Base-by-base conservation (phyloP, 2,888 invertebrate genomes). In the Thymelicus sylvestris region DNA sequence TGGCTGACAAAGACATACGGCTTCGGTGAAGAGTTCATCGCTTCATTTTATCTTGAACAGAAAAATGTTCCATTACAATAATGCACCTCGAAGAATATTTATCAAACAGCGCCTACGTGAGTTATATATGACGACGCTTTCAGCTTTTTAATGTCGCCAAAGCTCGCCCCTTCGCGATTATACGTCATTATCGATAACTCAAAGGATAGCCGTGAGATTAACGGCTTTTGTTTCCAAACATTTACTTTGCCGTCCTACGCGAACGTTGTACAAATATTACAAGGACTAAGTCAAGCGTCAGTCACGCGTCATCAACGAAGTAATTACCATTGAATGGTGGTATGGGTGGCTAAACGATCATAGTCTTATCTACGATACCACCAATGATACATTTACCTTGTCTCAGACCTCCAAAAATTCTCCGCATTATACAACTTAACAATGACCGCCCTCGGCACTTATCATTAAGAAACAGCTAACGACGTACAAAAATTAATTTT, bases 331-430 rank as follows among this genome's bases (percentile, higher is more conserved):
- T 84, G 81, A 85, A 86, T 85, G 76, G 79, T 77, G 63, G 73
- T 74, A 73, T 74, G 73, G 72, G 77, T 76, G 76, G 75, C 69
- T 75, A 78, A 77, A 78, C 76, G 75, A 78, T 80, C 76, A 76
- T 73, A 7, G 39, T 55, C 66, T 64, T 65, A 61, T 71, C 72
- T 65, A 78, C 77, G 77, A 69, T 78, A 76, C 79, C 80, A 75
- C 82, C 85, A 87, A 85, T 86, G 84, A 82, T 88, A 86, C 85
- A 86, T 80, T 89, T 85, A 86, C 89, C 89, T 90, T 90, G 90
- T 83, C 83, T 84, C 84, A 86, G 85, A 85, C 89, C 87, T 86
- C 86, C 81, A 81, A 73, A 75, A 79, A 79, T 78, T 81, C 78
- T 80, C 80, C 82, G 79, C 77, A 78, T 78, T 78, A 79, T 83